These are phyloP conservation scores for Omphaloscelis lunosa DNA, from an alignment of 2,888 invertebrate species.

Conservation along the genomic window DNA sequence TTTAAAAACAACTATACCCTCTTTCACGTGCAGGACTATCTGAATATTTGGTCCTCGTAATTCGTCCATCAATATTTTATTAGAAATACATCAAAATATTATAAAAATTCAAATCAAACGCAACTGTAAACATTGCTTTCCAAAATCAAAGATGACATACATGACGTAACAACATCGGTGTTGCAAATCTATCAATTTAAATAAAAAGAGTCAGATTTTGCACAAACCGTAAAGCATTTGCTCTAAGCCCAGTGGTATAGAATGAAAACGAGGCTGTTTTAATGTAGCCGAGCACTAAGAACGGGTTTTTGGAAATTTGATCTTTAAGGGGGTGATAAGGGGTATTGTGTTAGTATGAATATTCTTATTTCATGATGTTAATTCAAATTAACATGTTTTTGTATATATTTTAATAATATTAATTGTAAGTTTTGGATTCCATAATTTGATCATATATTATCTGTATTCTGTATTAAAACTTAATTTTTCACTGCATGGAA, in stretches of 20 bases:
- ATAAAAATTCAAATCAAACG: conserved; percentile 78
- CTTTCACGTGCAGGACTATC: conserved; percentile 92
- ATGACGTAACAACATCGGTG: conserved; percentile 29
- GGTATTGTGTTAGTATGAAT: not conserved
- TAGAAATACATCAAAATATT: conserved; percentile 67
- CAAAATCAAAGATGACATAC: conserved; percentile 71
- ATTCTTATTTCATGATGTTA: not conserved
- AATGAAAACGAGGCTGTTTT: no score
- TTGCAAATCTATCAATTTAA: conserved; percentile 14
- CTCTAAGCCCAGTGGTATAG: no score
- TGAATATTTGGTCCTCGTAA: conserved; percentile 92
- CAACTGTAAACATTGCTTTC: conserved; percentile 80
- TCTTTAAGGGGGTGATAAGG: not conserved
- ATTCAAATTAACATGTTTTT: no score
- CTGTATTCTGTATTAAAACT: no score
- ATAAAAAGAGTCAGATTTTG: no score
- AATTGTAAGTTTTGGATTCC: no score
- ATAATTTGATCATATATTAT: no score
- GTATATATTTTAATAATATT: no score
- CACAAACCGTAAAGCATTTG: no score
- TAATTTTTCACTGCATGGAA: no score
- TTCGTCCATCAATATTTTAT: conserved; percentile 90
- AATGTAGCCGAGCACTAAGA: no score
- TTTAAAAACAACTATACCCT: conserved; percentile 84
- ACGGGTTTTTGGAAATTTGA: not conserved